Evolutionary conservation across 2,888 invertebrate genomes (phyloP), one percentile per base, ranked within the genome.

Genomic region (Ischnus inquisitorius): DNA sequence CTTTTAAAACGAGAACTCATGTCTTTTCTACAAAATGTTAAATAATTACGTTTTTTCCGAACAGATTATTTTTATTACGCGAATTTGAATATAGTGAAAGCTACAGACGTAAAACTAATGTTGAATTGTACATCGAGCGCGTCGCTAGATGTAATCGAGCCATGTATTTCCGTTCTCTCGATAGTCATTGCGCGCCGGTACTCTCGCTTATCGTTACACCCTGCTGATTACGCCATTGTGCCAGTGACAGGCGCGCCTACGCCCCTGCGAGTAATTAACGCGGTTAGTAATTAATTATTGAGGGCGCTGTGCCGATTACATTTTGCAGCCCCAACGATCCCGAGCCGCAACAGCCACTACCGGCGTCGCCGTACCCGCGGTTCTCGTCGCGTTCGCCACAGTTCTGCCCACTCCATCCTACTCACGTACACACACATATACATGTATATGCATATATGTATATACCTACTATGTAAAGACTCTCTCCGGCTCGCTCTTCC

Each of bases 231-330:
- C 91, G 91, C 91, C 89, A 85, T 82, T 91, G 92, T 84, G 82
- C 81, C 89, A 91, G 89, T 90, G 91, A 92, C 92, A 91, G 90
- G 86, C 88, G 86, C 83, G 87, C 88, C 88, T 89, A 88, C 91
- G 90, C 91, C 90, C 79, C 75, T 90, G 90, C 90, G 89, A 90
- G 93, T 91, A 92, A 93, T 93, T 93, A 93, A 92, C 91, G 92
- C 88, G 92, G 91, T 92, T 91, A 91, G 89, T 89, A 88, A 91
- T 93, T 93, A 93, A 93, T 93, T 92, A 92, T 93, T 92, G 90
- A 93, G 90, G 87, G 88, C 88, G 89, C 89, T 88, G 90, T 90
- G 91, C 91, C 93, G 93, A 93, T 93, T 92, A 93, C 92, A 92
- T 93, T 93, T 91, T 90, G 89, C 91, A 90, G 88, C 88, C 89